Base-by-base conservation (phyloP, 2,888 invertebrate species). In the Leptopterna dolabrata region DNA sequence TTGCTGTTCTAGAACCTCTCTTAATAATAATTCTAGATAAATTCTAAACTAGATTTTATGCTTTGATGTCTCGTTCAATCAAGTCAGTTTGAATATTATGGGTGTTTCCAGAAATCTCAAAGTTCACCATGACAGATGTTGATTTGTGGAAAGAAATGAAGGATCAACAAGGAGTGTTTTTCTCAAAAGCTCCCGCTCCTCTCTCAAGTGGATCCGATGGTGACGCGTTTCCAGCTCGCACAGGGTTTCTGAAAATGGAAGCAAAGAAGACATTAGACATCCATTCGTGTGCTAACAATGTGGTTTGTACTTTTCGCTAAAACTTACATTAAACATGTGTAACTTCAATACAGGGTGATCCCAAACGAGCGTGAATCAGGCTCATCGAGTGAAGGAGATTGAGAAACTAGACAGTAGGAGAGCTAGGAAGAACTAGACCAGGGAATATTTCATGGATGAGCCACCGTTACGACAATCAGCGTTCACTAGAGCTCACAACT, bases 101-200 rank as follows among this genome's bases (percentile, higher is more conserved):
- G n/a, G n/a, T 73, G 4, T 7, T 73, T 45, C 1, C 70, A 83
- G 83, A 70, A 70, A 55, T 83, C 41, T 2, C 63, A 14, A 83
- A 70, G 41, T 70, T 83, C 70, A 19, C 83, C 29, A 14, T 70
- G 63, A 9, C 83, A 24, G 70, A 29, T 1, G 83, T 83, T 3
- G 83, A 83, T 1, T 16, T 14, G 36, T 83, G 83, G 83, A 83
- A 83, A 70, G 83, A 83, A 70, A 7, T 83, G 36, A 83, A 83
- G 29, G 70, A 83, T 41, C 83, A 83, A 41, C 3, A 70, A 4
- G 83, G 83, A 13, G 36, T 36, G 13, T 70, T 70, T 19, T 78
- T 78, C 19, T 78, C 78, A 4, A 41, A 24, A 45, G 78, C 41
- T 45, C 27, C 24, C 9, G 7, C 41, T 2, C 70, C 41, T 41